phyloP scores from a whole-genome alignment of 2,888 invertebrate species.

The Iphiclides podalirius region DNA sequence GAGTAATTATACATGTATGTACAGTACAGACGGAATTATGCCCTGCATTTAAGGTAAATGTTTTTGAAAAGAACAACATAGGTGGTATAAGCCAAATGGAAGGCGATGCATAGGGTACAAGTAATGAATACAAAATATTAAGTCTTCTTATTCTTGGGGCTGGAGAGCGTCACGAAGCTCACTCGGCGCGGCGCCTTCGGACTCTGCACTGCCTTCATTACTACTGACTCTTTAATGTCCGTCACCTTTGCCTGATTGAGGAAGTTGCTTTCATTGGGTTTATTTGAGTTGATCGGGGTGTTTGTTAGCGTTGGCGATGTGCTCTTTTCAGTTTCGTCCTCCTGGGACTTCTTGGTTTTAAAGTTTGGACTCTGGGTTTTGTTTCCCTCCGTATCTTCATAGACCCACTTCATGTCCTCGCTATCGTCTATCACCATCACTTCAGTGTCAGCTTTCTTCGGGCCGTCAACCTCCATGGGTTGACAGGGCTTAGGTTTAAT shows the following conservation, averaged over 20 bases:
- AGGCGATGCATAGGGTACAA: no score
- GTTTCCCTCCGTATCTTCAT: constrained; percentile 65
- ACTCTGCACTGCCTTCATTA: constrained; percentile 42
- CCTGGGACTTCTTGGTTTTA: background rate
- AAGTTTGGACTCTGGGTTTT: constrained; percentile 25
- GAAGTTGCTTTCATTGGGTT: constrained; percentile 38
- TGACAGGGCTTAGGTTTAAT: constrained; percentile 45
- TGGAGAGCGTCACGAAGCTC: constrained; percentile 87
- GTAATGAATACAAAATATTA: no score
- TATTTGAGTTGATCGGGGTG: constrained; percentile 20
- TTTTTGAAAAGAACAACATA: no score
- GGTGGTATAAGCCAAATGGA: no score
- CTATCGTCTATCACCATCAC: constrained; percentile 55
- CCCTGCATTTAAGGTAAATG: no score
- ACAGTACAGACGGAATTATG: no score
- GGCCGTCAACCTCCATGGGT: constrained; percentile 32
- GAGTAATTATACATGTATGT: no score
- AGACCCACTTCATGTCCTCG: constrained; percentile 78
- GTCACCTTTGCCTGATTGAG: constrained; percentile 61
- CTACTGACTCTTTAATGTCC: constrained; percentile 48
- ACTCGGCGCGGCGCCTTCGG: constrained; percentile 84
- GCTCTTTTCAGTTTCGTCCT: constrained; percentile 4
- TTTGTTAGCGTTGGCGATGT: constrained; percentile 24
- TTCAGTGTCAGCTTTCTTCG: constrained; percentile 22
- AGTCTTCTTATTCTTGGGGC: constrained; percentile 85